A percentile compares a stretch with the other conserved stretches of the same genome.
Evolutionary conservation across 2,113 vertebrate species (phyloP).

Genomic region (Manacus vitellinus): DNA sequence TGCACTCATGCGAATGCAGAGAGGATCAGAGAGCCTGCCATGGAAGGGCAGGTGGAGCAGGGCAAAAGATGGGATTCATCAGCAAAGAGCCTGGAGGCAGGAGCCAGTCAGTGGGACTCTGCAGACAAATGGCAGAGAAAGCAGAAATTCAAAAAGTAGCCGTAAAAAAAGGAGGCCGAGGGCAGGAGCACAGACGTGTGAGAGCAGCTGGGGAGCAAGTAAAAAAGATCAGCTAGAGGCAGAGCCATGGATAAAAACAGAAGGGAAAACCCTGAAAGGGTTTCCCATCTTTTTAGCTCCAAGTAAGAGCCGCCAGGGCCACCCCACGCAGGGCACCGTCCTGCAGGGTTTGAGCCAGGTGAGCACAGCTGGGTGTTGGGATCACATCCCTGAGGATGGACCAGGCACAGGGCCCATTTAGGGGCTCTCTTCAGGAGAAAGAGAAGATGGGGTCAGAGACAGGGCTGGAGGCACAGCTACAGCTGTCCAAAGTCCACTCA

Average conservation of each 20-base stretch:
- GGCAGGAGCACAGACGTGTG: not conserved
- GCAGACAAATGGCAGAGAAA: not conserved
- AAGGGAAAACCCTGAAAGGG: not conserved
- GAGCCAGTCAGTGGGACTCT: not conserved
- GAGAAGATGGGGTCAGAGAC: not conserved
- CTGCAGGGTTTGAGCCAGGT: not conserved
- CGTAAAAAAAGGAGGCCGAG: not conserved
- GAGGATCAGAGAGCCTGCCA: conserved; percentile 28
- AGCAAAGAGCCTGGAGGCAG: conserved; percentile 38
- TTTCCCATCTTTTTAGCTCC: not conserved
- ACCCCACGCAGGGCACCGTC: accelerated
- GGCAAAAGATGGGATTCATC: not conserved
- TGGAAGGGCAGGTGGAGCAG: conserved; percentile 42
- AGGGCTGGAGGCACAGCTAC: not conserved
- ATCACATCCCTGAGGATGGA: not conserved
- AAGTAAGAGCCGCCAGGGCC: not conserved
- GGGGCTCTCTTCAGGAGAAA: not conserved
- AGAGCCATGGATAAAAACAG: not conserved
- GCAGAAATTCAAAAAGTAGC: not conserved
- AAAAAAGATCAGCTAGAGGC: not conserved
- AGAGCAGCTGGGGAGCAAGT: not conserved
- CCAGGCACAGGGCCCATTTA: not conserved
- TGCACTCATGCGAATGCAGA: conserved; percentile 44
- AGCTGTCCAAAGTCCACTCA: not conserved
- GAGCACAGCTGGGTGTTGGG: not conserved